A percentile compares a stretch with the other conserved stretches of the same genome.
phyloP scores from a whole-genome alignment of 2,888 invertebrate genomes.

The Drosophila infuscata region DNA sequence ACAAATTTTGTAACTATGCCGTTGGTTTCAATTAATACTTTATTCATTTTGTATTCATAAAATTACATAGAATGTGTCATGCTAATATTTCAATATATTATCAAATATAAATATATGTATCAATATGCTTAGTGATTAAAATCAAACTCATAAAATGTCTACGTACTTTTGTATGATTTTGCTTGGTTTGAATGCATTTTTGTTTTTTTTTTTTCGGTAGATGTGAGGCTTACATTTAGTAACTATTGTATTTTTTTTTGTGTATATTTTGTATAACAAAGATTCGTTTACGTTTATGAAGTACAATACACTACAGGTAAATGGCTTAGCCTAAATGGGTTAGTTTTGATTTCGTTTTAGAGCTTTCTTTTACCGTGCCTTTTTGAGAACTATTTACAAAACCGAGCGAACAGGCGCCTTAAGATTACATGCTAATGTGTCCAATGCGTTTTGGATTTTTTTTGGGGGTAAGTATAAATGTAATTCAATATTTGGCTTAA shows the following conservation, averaged over 20 bases:
- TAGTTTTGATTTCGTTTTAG: slow-evolving; percentile 58
- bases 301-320: slow-evolving; percentile 50
- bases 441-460: not conserved
- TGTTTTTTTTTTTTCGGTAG: slow-evolving; percentile 24
- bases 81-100: slow-evolving; percentile 43
- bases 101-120: slow-evolving; percentile 53
- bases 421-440: slow-evolving; percentile 44
- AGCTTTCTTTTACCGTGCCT: slow-evolving; percentile 74
- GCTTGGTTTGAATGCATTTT: slow-evolving; percentile 36
- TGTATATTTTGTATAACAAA: slow-evolving; percentile 31
- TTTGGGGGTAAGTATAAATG: slow-evolving; percentile 20
- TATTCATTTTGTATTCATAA: slow-evolving; percentile 66
- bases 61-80: slow-evolving; percentile 62
- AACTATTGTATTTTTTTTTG: slow-evolving; percentile 49
- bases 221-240: slow-evolving; percentile 46
- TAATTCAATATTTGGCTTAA: slow-evolving; percentile 71
- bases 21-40: slow-evolving; percentile 75
- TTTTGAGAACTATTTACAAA: slow-evolving; percentile 62
- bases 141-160: slow-evolving; percentile 46
- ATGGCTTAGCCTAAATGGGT: slow-evolving; percentile 62
- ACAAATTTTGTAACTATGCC: not conserved
- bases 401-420: slow-evolving; percentile 34
- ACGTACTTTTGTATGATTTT: slow-evolving; percentile 22
- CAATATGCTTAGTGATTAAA: slow-evolving; percentile 41
- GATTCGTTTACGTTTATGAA: slow-evolving; percentile 41